Percentiles rank a stretch among this genome's conserved stretches.
phyloP scores from a whole-genome alignment of 2,113 vertebrate genomes.

The Genyomyrus donnyi region DNA sequence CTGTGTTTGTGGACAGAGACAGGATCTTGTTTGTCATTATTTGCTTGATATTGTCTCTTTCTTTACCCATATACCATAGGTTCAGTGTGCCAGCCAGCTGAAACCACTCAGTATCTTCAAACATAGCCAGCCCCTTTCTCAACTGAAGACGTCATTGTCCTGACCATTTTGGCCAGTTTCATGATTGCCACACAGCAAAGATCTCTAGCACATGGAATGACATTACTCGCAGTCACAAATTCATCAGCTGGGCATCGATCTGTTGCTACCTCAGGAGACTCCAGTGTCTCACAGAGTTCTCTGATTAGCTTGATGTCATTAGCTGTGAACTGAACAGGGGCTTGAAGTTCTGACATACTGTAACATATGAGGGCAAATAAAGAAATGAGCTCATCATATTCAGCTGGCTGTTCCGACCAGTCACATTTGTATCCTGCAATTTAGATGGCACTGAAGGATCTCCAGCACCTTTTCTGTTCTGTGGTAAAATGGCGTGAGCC shows the following conservation, averaged over 20 bases:
- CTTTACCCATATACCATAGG: not conserved
- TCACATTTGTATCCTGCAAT: not conserved
- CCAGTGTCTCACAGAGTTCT: not conserved
- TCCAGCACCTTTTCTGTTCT: not conserved
- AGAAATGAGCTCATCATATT: not conserved
- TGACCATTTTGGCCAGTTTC: not conserved
- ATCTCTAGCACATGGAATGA: not conserved
- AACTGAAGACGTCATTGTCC: not conserved
- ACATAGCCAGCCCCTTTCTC: not conserved
- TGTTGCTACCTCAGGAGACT: not conserved
- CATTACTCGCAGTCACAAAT: not conserved
- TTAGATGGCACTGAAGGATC: not conserved
- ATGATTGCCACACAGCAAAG: not conserved
- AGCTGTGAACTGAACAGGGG: not conserved
- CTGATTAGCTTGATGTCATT: not conserved
- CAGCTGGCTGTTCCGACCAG: not conserved
- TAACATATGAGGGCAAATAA: not conserved
- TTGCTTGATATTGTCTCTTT: not conserved
- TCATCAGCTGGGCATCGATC: not conserved
- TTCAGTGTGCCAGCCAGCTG: not conserved
- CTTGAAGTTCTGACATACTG: not conserved
- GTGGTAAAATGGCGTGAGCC: not conserved
- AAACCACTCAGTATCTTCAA: not conserved
- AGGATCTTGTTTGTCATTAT: not conserved
- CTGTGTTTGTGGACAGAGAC: not conserved